A percentile compares a stretch with the other conserved stretches of the same genome.
These are phyloP conservation scores for Notodonta dromedarius DNA, from an alignment of 2,888 invertebrate species.

Conservation along the genomic window DNA sequence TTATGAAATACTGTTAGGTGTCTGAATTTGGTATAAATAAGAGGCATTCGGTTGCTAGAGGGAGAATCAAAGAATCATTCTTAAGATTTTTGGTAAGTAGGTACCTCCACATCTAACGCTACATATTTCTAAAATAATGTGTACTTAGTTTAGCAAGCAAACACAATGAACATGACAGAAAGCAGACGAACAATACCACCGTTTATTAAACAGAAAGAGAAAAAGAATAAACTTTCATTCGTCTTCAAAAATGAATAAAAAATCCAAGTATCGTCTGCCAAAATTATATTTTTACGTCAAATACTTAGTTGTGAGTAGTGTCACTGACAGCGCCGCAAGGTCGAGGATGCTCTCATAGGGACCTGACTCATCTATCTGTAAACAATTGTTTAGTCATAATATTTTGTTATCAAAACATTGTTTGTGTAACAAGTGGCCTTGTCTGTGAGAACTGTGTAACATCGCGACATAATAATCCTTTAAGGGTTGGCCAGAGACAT, in stretches of 20 bases:
- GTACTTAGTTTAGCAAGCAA: no score
- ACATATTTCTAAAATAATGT: no score
- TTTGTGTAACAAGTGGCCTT: neutral
- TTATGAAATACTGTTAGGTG: neutral
- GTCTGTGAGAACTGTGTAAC: neutral
- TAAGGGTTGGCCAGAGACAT: neutral
- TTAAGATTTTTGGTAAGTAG: no score
- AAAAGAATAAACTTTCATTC: neutral
- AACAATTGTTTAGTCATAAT: slow-evolving; percentile 32
- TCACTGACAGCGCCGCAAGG: slow-evolving; percentile 19
- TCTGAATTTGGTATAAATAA: neutral
- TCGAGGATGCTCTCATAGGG: slow-evolving; percentile 30
- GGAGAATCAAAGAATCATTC: no score
- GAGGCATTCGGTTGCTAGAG: no score
- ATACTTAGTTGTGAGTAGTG: neutral
- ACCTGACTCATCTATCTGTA: slow-evolving; percentile 29
- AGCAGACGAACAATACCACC: neutral
- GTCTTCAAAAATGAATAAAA: neutral
- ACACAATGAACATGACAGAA: no score
- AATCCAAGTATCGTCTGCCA: neutral
- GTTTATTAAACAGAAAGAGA: neutral
- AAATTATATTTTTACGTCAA: neutral
- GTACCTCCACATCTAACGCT: no score
- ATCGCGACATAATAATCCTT: neutral
- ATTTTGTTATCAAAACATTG: neutral